phyloP scores from a whole-genome alignment of 2,797 vertebrate genomes.

The Lemur catta region DNA sequence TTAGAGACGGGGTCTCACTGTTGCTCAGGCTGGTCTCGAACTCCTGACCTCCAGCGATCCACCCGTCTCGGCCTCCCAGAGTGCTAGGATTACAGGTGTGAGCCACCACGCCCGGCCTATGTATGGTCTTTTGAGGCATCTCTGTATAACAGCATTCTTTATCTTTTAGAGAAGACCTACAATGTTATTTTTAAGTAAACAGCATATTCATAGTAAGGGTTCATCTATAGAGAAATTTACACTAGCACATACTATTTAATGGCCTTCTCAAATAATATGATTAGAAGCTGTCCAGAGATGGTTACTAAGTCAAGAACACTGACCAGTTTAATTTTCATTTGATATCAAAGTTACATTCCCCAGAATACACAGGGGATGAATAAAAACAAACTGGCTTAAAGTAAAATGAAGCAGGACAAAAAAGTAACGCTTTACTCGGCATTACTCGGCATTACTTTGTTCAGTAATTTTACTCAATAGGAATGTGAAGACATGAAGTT shows the following conservation, averaged over 20 bases:
- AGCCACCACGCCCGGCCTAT: too few species aligned
- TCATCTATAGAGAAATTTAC: background rate
- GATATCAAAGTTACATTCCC: conserved; percentile 32
- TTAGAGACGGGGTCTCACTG: too few species aligned
- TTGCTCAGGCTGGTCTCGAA: too few species aligned
- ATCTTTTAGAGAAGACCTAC: conserved; percentile 9
- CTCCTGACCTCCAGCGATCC: too few species aligned
- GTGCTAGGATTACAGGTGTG: too few species aligned
- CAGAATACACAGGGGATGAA: conserved; percentile 6
- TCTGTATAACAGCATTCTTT: background rate
- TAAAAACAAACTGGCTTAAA: conserved; percentile 6
- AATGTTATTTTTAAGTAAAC: conserved; percentile 28
- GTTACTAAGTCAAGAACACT: conserved; percentile 23
- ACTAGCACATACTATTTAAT: conserved; percentile 15
- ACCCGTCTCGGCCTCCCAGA: too few species aligned
- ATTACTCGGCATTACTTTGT: conserved; percentile 26
- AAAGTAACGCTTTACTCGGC: background rate
- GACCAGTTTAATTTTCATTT: conserved; percentile 12
- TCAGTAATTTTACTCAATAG: conserved; percentile 31
- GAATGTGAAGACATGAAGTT: conserved; percentile 12
- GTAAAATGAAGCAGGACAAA: conserved; percentile 12
- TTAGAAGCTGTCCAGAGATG: conserved; percentile 16
- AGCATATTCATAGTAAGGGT: background rate
- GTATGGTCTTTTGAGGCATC: background rate
- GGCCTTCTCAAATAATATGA: background rate